Percentiles rank a stretch among this genome's conserved stretches.
These are phyloP conservation scores for Pemphredon lugubris DNA, from an alignment of 2,888 invertebrate genomes.

Conservation along the genomic window DNA sequence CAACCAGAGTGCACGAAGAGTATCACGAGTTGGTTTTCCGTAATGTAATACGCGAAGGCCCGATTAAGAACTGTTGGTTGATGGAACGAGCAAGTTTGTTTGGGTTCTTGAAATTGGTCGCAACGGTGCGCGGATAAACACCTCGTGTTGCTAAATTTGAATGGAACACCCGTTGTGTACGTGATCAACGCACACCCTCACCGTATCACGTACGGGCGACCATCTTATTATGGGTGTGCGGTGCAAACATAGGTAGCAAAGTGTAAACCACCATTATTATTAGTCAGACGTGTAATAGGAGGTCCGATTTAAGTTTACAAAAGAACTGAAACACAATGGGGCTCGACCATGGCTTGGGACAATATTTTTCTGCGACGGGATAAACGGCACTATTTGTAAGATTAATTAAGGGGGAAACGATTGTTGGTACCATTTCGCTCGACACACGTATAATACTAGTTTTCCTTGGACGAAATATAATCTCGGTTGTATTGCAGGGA, in stretches of 20 bases:
- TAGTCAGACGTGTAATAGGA: conserved; percentile 70
- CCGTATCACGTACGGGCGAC: conserved; percentile 55
- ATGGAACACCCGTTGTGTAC: conserved; percentile 66
- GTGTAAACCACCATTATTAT: conserved; percentile 75
- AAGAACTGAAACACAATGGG: conserved; percentile 58
- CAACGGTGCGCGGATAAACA: too few species aligned
- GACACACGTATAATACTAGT: too few species aligned
- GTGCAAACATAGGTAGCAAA: conserved; percentile 72
- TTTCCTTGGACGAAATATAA: too few species aligned
- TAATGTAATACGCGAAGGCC: not conserved
- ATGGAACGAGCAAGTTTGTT: too few species aligned
- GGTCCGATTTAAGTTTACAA: conserved; percentile 35
- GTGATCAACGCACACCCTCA: conserved; percentile 59
- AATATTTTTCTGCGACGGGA: conserved; percentile 59
- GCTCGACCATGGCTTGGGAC: conserved; percentile 37
- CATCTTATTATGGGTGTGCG: conserved; percentile 68
- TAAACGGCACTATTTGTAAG: conserved; percentile 63
- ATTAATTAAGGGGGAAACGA: too few species aligned
- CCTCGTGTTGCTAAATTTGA: conserved; percentile 29
- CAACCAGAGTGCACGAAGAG: not conserved
- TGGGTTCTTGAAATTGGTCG: too few species aligned
- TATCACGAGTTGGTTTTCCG: not conserved
- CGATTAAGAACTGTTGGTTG: too few species aligned
- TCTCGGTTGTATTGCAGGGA: too few species aligned
- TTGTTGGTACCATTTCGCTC: too few species aligned